Base-by-base conservation (phyloP, 2,797 vertebrate genomes). In the Sebastes iracundus region DNA sequence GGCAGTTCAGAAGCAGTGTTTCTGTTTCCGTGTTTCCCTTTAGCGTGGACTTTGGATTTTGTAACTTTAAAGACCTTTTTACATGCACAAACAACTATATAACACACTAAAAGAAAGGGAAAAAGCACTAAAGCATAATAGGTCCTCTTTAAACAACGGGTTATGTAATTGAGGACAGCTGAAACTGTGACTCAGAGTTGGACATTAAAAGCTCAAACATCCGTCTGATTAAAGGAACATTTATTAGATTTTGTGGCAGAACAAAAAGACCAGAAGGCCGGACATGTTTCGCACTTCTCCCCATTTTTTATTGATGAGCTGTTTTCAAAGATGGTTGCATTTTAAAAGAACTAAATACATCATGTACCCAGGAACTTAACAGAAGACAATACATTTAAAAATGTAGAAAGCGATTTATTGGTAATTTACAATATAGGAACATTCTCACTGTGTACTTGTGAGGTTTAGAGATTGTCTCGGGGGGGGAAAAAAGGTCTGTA, bases 281-380 rank as follows among this genome's bases (percentile, higher is more conserved):
- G 14, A 55, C 10, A 2, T 1, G 13, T 65, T 81, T 79, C 3
- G 2, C 23, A 75, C 4, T 65, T 58, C 25, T 83, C 70, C 60
- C 67, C 61, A n/a, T 69, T 88, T 33, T 33, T 62, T 80, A 86
- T 73, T 81, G 55, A 70, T 32, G 65, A 70, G 55, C 53, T 67
- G 12, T 63, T 74, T 77, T 61, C 46, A 60, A 27, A 77, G 55
- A 49, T 1, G 28, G 11, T 12, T 46, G 55, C 22, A 6, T 49
- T 74, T 59, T 68, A 35, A 46, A 83, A 74, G 66, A 52, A 38
- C 30, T 42, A 27, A 72, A 67, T 46, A 68, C 68, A 76, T 27
- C 0, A 79, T 72, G 67, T 72, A 72, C 56, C 74, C 55, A 52
- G 25, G 20, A 75, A 35, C 35, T 16, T n/a, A 28, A 71, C 22